These are phyloP conservation scores for Drosophila auraria DNA, from an alignment of 1,140 invertebrate species.

Conservation along the genomic window DNA sequence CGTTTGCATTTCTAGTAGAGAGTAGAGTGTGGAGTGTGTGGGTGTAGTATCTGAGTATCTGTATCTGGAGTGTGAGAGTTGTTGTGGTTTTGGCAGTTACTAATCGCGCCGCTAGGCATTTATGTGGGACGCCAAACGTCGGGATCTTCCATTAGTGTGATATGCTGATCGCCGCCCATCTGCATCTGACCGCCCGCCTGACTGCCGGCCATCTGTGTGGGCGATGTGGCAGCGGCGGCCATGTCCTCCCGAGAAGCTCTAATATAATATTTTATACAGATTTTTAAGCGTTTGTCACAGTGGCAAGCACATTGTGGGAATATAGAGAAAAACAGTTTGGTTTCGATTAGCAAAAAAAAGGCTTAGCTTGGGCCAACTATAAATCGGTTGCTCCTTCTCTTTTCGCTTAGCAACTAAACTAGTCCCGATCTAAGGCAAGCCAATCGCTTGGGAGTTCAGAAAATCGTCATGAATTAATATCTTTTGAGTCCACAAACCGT, in stretches of 20 bases:
- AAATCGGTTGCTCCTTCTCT: slow-evolving; percentile 11
- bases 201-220: slow-evolving; percentile 86
- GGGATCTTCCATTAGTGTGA: slow-evolving; percentile 94
- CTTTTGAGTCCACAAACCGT: too few species aligned
- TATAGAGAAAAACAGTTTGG: slow-evolving; percentile 52
- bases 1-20: slow-evolving; percentile 53
- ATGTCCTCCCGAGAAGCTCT: slow-evolving; percentile 93
- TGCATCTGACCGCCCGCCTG: slow-evolving; percentile 86
- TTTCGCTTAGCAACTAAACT: slow-evolving; percentile 25
- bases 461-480: background rate
- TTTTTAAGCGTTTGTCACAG: slow-evolving; percentile 46
- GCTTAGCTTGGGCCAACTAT: slow-evolving; percentile 10
- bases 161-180: slow-evolving; percentile 89
- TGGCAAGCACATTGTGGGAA: slow-evolving; percentile 49
- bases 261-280: slow-evolving; percentile 34
- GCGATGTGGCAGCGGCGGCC: slow-evolving; percentile 91
- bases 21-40: slow-evolving; percentile 38
- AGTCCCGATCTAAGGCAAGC: background rate
- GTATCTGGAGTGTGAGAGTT: slow-evolving; percentile 32
- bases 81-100: slow-evolving; percentile 69
- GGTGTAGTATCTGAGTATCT: slow-evolving; percentile 43
- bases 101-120: slow-evolving; percentile 82
- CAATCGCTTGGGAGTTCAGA: background rate
- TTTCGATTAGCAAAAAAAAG: slow-evolving; percentile 50
- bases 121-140: slow-evolving; percentile 96